A percentile compares a stretch with the other conserved stretches of the same genome.
These are phyloP conservation scores for Cecidostiba fungosa DNA, from an alignment of 2,888 invertebrate species.

Conservation along the genomic window DNA sequence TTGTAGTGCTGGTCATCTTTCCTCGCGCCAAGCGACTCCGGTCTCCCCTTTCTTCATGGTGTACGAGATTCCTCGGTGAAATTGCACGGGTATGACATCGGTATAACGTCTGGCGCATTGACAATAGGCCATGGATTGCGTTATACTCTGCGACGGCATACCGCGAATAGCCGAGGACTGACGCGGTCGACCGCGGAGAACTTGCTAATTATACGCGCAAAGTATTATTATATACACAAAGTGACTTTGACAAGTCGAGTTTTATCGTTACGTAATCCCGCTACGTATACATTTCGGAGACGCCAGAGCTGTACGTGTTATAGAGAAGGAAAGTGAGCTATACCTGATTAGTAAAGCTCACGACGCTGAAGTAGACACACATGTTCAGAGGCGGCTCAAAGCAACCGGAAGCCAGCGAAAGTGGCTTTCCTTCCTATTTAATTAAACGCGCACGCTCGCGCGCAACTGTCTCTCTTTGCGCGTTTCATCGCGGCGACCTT, in stretches of 20 bases:
- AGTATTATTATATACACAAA: too few relatives aligned
- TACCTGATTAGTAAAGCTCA: background rate
- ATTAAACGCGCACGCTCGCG: slow-evolving; percentile 34
- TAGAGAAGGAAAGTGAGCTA: background rate
- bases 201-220: background rate
- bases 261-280: background rate
- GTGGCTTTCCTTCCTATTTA: slow-evolving; percentile 52
- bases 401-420: slow-evolving; percentile 47
- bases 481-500: background rate
- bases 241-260: too few relatives aligned
- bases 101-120: background rate
- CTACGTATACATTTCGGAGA: background rate
- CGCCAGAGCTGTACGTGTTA: background rate
- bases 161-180: background rate
- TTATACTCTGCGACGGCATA: background rate
- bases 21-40: background rate
- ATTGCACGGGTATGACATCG: background rate
- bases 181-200: background rate
- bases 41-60: background rate
- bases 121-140: background rate
- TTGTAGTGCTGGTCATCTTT: background rate
- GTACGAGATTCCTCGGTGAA: background rate
- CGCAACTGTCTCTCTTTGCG: background rate
- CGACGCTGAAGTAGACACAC: background rate
- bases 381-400: too few relatives aligned